A percentile compares a stretch with the other conserved stretches of the same genome.
Conservation (phyloP, 2,888 invertebrate genomes). For the Julus scanicus region DNA sequence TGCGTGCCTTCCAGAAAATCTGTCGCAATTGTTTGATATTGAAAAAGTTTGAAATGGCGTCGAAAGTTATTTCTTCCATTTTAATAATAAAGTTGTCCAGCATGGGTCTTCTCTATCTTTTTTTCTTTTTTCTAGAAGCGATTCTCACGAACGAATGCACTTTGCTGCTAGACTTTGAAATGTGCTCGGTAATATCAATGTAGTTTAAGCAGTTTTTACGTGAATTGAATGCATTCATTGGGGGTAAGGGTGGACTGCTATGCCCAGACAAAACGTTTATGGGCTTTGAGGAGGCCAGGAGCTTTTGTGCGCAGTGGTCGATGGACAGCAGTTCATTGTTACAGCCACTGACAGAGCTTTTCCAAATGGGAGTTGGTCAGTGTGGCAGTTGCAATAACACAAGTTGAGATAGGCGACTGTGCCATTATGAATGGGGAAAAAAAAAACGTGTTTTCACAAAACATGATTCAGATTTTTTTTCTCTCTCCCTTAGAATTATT, state of each 20-base stretch:
- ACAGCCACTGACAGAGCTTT: constrained; percentile 3
- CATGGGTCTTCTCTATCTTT: background rate
- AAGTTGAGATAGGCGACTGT: background rate
- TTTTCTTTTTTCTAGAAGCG: background rate
- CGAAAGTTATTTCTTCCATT: constrained; percentile 11
- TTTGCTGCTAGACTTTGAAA: background rate
- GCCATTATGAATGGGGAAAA: background rate
- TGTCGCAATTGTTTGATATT: background rate
- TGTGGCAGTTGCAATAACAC: background rate
- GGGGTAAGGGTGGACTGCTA: background rate
- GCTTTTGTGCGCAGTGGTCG: constrained; percentile 5
- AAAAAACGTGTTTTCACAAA: background rate
- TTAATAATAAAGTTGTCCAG: constrained; percentile 2
- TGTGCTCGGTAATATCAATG: constrained; percentile 10
- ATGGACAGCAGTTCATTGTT: constrained; percentile 11
- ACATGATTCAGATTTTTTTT: background rate
- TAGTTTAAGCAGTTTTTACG: constrained; percentile 16
- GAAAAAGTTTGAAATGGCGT: background rate
- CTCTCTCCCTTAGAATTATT: background rate
- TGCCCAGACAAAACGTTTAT: background rate
- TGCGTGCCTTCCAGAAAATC: background rate
- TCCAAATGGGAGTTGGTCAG: constrained; percentile 11
- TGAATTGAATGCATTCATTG: constrained; percentile 4
- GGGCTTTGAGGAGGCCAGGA: background rate
- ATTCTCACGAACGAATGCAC: background rate